Conservation (phyloP, 1,140 invertebrate species). For the Colletes gigas region DNA sequence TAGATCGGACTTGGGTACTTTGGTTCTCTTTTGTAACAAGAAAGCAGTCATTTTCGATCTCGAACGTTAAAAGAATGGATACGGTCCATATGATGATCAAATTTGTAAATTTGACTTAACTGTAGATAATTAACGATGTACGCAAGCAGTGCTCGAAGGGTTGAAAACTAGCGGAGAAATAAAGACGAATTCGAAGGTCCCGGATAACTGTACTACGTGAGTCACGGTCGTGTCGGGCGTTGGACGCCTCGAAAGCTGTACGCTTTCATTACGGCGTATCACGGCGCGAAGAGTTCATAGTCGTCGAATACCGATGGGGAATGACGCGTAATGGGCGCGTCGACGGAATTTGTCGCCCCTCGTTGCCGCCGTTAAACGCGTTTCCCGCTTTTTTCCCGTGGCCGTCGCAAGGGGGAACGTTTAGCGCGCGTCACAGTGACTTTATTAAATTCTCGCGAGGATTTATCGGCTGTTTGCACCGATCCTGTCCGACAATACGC, state of each 20-base stretch:
- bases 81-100: too few relatives aligned
- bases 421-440: slow-evolving; percentile 54
- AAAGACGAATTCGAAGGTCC: too few relatives aligned
- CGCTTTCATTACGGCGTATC: slow-evolving; percentile 32
- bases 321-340: slow-evolving; percentile 32
- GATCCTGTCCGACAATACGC: slow-evolving; percentile 35
- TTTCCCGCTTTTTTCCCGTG: slow-evolving; percentile 49
- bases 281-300: slow-evolving; percentile 12
- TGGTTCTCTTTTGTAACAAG: too few relatives aligned
- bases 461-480: slow-evolving; percentile 61
- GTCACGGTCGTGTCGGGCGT: not conserved
- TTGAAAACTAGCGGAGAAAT: too few relatives aligned
- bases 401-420: slow-evolving; percentile 14
- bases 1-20: too few relatives aligned
- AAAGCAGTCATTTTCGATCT: too few relatives aligned
- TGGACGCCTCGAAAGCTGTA: slow-evolving; percentile 17
- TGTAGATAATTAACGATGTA: too few relatives aligned
- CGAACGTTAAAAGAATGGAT: too few relatives aligned
- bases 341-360: slow-evolving; percentile 51
- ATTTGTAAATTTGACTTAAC: too few relatives aligned
- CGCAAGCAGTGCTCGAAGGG: too few relatives aligned
- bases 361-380: slow-evolving; percentile 44
- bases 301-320: slow-evolving; percentile 28
- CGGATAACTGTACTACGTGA: not conserved
- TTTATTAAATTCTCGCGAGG: slow-evolving; percentile 64